Base-by-base conservation (phyloP, 2,888 invertebrate species). In the Xanthorhoe spadicearia region DNA sequence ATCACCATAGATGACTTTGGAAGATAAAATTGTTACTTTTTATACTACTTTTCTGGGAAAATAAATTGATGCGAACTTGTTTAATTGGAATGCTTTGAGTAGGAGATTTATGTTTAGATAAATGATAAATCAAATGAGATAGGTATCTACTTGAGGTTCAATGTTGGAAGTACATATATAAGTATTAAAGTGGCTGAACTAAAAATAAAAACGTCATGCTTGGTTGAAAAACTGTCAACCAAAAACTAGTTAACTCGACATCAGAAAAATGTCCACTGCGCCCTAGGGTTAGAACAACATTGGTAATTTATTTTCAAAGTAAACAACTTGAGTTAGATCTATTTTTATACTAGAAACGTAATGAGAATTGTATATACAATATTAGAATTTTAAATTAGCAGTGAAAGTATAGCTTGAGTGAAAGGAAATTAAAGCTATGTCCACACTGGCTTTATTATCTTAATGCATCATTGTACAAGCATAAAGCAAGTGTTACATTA, bases 401-500 rank as follows among this genome's bases (percentile, higher is more conserved):
- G 72, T 68, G 72, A 73, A 71, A 73, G 72, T 68, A 64, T 63
- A 9, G 56, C 58, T 53, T 57, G 61, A 50, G 57, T 23, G 55
- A 66, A 61, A 66, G 68, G 64, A 63, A 66, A 63, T 55, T 64
- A 59, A 38, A 38, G 38, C 38, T 38, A 13, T 38, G 38, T 38
- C 9, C 13, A 38, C 38, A 38, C 38, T 38, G 38, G 0, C 38
- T 38, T 38, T 38, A 13, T 13, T 38, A 9, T 38, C 38, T 7
- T 5, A 13, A 38, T 38, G 38, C 9, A 13, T 38, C 38, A 38
- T 32, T 38, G 38, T 38, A 38, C 10, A 32, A 32, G 32, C 32
- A 32, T 32, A 7, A 32, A 7, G 32, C 7, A 32, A 2, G 8
- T 32, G 32, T n/a, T n/a, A 7, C 32, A 32, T 32, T 4, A 7